Percentiles rank a stretch among this genome's conserved stretches.
phyloP scores from a whole-genome alignment of 2,888 invertebrate species.

The Acanthosoma haemorrhoidale region DNA sequence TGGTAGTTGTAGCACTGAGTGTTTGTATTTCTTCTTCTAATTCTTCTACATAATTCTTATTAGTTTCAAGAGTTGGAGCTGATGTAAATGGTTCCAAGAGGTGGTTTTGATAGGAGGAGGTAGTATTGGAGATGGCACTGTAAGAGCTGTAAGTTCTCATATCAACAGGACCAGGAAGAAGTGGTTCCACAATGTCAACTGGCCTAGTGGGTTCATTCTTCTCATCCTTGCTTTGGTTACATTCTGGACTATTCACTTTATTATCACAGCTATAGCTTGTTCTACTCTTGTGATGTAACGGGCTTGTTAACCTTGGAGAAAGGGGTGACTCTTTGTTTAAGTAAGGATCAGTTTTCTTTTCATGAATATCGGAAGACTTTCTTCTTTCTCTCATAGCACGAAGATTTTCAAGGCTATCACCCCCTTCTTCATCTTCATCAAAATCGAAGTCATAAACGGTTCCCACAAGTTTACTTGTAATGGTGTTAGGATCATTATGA shows the following conservation, averaged over 20 bases:
- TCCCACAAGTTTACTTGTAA: constrained; percentile 73
- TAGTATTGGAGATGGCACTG: constrained; percentile 55
- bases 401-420: constrained; percentile 60
- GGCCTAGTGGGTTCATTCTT: constrained; percentile 43
- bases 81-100: constrained; percentile 42
- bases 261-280: constrained; percentile 32
- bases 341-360: constrained; percentile 54
- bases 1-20: constrained; percentile 35
- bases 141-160: constrained; percentile 77
- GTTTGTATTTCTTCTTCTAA: constrained; percentile 39
- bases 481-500: constrained; percentile 56
- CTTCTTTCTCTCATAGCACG: constrained; percentile 73
- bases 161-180: constrained; percentile 80
- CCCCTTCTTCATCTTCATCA: constrained; percentile 68
- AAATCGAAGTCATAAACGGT: constrained; percentile 84
- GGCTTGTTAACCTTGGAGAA: constrained; percentile 56
- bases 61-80: constrained; percentile 56
- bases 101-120: constrained; percentile 50
- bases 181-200: constrained; percentile 43
- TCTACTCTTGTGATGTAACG: constrained; percentile 46
- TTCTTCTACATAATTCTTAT: constrained; percentile 49
- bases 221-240: constrained; percentile 49
- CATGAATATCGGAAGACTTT: constrained; percentile 66
- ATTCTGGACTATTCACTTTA: constrained; percentile 20
- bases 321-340: constrained; percentile 51